Percentiles rank a stretch among this genome's conserved stretches.
phyloP scores from a whole-genome alignment of 1,140 invertebrate genomes.

The Procambarus virginalis region DNA sequence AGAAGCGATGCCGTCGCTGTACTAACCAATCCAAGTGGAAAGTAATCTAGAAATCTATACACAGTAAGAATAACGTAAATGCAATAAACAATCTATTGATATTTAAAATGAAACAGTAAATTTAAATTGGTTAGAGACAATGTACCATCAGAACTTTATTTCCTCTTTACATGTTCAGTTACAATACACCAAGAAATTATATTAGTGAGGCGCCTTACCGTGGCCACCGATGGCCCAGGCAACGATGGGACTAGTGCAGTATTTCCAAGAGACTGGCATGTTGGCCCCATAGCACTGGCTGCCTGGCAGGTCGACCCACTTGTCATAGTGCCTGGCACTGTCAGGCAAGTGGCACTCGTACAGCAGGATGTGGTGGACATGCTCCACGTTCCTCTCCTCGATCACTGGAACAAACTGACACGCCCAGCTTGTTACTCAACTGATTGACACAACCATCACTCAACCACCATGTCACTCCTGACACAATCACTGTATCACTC shows the following conservation, averaged over 20 bases:
- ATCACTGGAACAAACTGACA: slow-evolving; percentile 29
- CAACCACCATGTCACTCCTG: too few species aligned
- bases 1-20: too few species aligned
- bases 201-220: slow-evolving; percentile 3
- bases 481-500: too few species aligned
- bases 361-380: slow-evolving; percentile 25
- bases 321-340: not conserved
- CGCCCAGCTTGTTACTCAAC: too few species aligned
- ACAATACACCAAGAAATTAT: too few species aligned
- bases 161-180: too few species aligned
- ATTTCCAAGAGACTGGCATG: slow-evolving; percentile 30
- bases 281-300: slow-evolving; percentile 1
- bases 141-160: not conserved
- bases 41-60: not conserved
- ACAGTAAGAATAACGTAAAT: too few species aligned
- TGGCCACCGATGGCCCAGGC: slow-evolving; percentile 27
- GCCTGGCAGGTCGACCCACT: slow-evolving; percentile 4
- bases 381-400: slow-evolving; percentile 6
- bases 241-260: not conserved
- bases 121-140: too few species aligned
- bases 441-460: too few species aligned
- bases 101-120: too few species aligned
- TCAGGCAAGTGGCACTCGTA: slow-evolving; percentile 26
- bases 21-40: too few species aligned
- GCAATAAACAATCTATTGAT: too few species aligned